Conservation (phyloP, 1,140 invertebrate genomes). For the Sitophilus oryzae region DNA sequence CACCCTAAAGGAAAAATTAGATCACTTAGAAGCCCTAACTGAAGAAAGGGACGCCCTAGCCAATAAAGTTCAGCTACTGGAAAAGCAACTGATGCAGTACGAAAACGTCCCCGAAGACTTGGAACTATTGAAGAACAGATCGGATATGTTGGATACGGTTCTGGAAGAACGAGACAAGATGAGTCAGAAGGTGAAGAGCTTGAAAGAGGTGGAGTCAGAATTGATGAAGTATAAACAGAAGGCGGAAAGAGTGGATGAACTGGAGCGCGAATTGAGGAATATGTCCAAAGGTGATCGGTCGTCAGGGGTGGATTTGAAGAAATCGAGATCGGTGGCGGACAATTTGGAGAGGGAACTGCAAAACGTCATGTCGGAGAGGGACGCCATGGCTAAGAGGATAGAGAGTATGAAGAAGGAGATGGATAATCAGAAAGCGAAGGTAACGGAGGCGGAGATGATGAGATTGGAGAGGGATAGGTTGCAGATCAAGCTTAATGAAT, state of each 20-base stretch:
- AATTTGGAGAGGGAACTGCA: constrained; percentile 24
- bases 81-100: constrained; percentile 24
- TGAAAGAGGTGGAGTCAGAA: constrained; percentile 30
- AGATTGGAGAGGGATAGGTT: constrained; percentile 35
- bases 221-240: constrained; percentile 25
- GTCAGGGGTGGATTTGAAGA: constrained; percentile 21
- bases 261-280: constrained; percentile 25
- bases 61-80: constrained; percentile 17
- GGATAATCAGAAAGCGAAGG: constrained; percentile 26
- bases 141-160: constrained; percentile 21
- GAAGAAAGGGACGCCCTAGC: constrained; percentile 22
- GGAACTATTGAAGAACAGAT: constrained; percentile 18
- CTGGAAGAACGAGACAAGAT: constrained; percentile 28
- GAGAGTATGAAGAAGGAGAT: constrained; percentile 31
- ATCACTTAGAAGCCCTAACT: constrained; percentile 18
- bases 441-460: constrained; percentile 34
- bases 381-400: constrained; percentile 19
- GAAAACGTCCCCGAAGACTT: constrained; percentile 22
- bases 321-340: constrained; percentile 18
- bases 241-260: constrained; percentile 30
- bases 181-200: constrained; percentile 20
- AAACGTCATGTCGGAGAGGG: constrained; percentile 18
- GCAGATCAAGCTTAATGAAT: constrained; percentile 33
- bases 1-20: constrained; percentile 19
- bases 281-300: constrained; percentile 14